These are phyloP conservation scores for Emesis castigata DNA, from an alignment of 2,888 invertebrate genomes.

Conservation along the genomic window DNA sequence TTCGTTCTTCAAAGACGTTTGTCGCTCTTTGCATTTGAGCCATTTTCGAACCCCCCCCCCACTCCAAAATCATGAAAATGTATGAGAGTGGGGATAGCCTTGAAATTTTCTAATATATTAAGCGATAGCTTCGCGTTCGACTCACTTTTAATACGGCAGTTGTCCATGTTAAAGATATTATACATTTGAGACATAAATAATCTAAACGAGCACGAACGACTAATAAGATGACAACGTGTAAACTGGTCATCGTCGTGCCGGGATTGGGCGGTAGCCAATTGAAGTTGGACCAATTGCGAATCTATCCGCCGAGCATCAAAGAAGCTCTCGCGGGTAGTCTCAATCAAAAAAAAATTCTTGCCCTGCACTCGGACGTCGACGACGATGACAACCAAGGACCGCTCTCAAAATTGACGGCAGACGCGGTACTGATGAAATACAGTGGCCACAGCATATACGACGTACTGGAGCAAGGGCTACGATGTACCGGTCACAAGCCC, in stretches of 20 bases:
- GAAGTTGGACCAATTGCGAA: conserved; percentile 5
- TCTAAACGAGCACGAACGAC: conserved; percentile 1
- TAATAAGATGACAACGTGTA: conserved; percentile 10
- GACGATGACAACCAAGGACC: background rate
- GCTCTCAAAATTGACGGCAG: conserved; percentile 9
- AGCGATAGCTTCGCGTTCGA: too few relatives aligned
- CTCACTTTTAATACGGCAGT: too few relatives aligned
- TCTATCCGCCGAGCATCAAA: conserved; percentile 14
- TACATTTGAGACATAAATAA: too few relatives aligned
- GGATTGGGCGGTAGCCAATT: conserved; percentile 9
- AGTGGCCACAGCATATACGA: conserved; percentile 6
- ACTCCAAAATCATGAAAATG: too few relatives aligned
- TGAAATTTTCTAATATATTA: too few relatives aligned
- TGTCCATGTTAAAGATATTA: too few relatives aligned
- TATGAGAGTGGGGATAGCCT: too few relatives aligned
- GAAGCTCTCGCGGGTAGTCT: conserved; percentile 7
- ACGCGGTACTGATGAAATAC: conserved; percentile 15
- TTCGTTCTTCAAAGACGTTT: too few relatives aligned
- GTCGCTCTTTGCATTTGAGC: too few relatives aligned
- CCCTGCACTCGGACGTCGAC: background rate
- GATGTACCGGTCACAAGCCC: background rate
- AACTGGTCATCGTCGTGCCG: background rate
- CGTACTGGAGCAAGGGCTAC: conserved; percentile 2
- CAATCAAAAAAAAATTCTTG: background rate
- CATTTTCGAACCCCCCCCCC: too few relatives aligned